A percentile compares a stretch with the other conserved stretches of the same genome.
phyloP scores from a whole-genome alignment of 2,113 vertebrate species.

The Clarias gariepinus region DNA sequence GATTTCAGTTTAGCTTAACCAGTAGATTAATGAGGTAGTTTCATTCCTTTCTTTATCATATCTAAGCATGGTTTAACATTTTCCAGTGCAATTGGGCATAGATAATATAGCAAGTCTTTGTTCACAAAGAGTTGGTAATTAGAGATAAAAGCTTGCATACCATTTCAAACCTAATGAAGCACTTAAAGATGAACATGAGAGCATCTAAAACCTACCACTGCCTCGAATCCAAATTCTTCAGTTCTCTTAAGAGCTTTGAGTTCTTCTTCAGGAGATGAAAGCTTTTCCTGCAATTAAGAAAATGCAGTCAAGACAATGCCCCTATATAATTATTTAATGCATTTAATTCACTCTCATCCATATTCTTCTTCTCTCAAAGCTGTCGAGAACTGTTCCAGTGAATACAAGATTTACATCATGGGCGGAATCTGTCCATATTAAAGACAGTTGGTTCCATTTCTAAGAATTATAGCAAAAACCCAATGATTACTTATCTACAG shows the following conservation, averaged over 20 bases:
- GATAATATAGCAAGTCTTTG: slow-evolving; percentile 8
- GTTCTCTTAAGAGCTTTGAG: slow-evolving; percentile 91
- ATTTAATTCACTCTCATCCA: neutral
- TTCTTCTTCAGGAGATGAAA: slow-evolving; percentile 99
- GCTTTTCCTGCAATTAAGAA: slow-evolving; percentile 80
- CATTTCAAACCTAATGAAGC: slow-evolving; percentile 8
- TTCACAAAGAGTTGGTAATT: slow-evolving; percentile 29
- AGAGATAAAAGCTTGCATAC: slow-evolving; percentile 23
- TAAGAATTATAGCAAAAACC: neutral
- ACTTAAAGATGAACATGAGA: slow-evolving; percentile 16
- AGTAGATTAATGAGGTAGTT: slow-evolving; percentile 26
- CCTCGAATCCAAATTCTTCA: slow-evolving; percentile 97
- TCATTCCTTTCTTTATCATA: neutral
- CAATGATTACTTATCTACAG: slow-evolving; percentile 15
- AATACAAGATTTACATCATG: neutral
- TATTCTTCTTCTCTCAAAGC: slow-evolving; percentile 1
- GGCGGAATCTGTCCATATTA: neutral
- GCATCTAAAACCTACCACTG: slow-evolving; percentile 82
- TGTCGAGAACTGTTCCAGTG: neutral
- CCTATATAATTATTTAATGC: slow-evolving; percentile 8
- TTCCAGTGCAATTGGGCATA: slow-evolving; percentile 4
- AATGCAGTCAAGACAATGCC: slow-evolving; percentile 7
- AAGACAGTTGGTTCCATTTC: slow-evolving; percentile 16
- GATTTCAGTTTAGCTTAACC: neutral
- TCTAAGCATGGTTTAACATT: slow-evolving; percentile 2